Evolutionary conservation across 1,140 invertebrate genomes (phyloP).

Genomic region (Caenorhabditis latens): DNA sequence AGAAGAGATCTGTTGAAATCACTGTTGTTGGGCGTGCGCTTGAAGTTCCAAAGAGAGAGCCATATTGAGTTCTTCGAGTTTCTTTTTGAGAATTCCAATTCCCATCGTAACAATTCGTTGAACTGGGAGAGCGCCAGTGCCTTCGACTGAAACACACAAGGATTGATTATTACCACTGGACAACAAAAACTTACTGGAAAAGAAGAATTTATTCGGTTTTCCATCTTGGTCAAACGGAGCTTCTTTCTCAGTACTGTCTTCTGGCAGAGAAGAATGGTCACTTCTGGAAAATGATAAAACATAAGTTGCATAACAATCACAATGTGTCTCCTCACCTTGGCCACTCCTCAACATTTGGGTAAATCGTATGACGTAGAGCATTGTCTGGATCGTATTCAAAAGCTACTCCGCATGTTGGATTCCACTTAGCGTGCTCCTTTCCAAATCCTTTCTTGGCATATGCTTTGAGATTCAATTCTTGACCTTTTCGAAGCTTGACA

Average conservation of each 20-base stretch:
- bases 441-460: constrained; percentile 96
- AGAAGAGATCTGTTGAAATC: constrained; percentile 40
- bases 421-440: constrained; percentile 99
- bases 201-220: constrained; percentile 97
- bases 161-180: background rate
- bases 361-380: constrained; percentile 93
- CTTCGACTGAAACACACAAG: constrained; percentile 83
- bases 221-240: constrained; percentile 91
- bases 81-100: constrained; percentile 91
- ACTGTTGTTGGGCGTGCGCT: constrained; percentile 51
- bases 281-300: constrained; percentile 25
- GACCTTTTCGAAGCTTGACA: constrained; percentile 96
- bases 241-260: constrained; percentile 92
- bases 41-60: constrained; percentile 84
- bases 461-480: constrained; percentile 93
- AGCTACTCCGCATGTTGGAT: constrained; percentile 95
- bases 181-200: constrained; percentile 81
- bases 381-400: constrained; percentile 99
- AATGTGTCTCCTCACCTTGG: constrained; percentile 87
- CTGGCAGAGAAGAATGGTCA: constrained; percentile 85
- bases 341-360: constrained; percentile 98
- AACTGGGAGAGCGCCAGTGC: constrained; percentile 90
- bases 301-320: background rate
- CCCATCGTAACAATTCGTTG: constrained; percentile 97
- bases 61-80: constrained; percentile 87